These are phyloP conservation scores for Drosophila cognata DNA, from an alignment of 2,888 invertebrate species.

Conservation along the genomic window DNA sequence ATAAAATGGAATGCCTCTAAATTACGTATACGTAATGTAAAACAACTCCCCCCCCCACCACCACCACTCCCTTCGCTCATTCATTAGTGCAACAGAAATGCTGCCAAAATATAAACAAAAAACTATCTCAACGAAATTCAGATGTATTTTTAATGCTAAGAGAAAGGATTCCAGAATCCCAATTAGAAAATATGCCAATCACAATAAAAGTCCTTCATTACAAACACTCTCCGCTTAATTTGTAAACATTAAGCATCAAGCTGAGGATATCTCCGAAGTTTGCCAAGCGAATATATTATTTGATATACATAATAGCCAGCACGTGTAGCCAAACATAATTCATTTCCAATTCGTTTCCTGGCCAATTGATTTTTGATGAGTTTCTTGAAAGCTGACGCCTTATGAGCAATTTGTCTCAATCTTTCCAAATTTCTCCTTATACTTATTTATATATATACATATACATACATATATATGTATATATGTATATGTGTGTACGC, in stretches of 20 bases:
- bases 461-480: background rate
- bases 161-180: background rate
- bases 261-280: background rate
- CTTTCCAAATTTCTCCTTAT: background rate
- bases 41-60: background rate
- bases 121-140: background rate
- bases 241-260: background rate
- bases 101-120: background rate
- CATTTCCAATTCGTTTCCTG: conserved; percentile 6
- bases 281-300: background rate
- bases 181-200: background rate
- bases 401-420: conserved; percentile 32
- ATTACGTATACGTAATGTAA: conserved; percentile 52
- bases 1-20: conserved; percentile 23
- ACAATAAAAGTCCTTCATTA: background rate
- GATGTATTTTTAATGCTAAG: background rate
- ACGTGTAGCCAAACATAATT: conserved; percentile 2
- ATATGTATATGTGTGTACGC: background rate
- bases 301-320: background rate
- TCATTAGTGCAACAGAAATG: too few species aligned
- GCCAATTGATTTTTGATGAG: conserved; percentile 47
- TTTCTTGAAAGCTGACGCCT: conserved; percentile 34
- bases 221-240: background rate
- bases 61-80: background rate
- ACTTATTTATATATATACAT: background rate